Evolutionary conservation across 2,888 invertebrate genomes (phyloP).

Genomic region (Rotaria socialis): DNA sequence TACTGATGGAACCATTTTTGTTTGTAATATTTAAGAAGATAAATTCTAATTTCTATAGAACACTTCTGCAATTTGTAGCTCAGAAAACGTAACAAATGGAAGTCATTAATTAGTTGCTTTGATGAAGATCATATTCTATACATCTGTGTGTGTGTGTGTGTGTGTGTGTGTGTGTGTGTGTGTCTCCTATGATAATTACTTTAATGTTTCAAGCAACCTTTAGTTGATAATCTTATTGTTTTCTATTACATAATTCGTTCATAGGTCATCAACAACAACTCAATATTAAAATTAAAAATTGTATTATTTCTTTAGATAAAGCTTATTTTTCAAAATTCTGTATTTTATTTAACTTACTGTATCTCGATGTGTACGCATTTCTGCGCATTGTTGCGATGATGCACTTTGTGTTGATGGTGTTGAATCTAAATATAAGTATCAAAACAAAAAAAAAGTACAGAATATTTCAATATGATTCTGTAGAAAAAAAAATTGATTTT

Average conservation of each 20-base stretch:
- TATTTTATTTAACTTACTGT: not conserved
- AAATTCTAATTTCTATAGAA: too few relatives aligned
- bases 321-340: too few relatives aligned
- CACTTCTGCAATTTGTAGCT: not conserved
- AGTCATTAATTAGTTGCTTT: not conserved
- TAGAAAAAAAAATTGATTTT: too few relatives aligned
- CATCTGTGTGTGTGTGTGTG: not conserved
- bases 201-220: not conserved
- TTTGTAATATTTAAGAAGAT: too few relatives aligned
- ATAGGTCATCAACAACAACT: not conserved
- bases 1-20: too few relatives aligned
- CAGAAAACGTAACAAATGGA: not conserved
- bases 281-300: too few relatives aligned
- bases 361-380: not conserved
- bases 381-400: slow-evolving; percentile 1
- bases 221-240: not conserved
- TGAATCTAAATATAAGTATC: slow-evolving; percentile 28
- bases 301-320: too few relatives aligned
- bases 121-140: not conserved
- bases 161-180: not conserved
- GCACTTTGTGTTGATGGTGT: slow-evolving; percentile 22
- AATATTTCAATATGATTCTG: too few relatives aligned
- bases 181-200: not conserved
- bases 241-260: not conserved
- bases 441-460: not conserved